A percentile compares a stretch with the other conserved stretches of the same genome.
Conservation (phyloP, 2,888 invertebrate species). For the Drosophila prostipennis region DNA sequence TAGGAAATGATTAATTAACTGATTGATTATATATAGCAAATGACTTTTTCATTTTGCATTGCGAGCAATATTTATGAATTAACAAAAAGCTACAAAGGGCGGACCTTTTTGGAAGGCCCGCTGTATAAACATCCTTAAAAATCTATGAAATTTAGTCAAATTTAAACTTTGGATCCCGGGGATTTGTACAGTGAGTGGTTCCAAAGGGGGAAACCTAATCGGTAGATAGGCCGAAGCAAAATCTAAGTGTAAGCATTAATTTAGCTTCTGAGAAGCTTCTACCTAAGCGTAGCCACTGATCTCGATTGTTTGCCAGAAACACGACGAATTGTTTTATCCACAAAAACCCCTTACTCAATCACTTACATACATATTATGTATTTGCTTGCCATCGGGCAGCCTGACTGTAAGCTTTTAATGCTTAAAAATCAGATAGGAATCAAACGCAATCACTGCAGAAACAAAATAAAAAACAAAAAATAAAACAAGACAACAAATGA, state of each 20-base stretch:
- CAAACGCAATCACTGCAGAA: conserved; percentile 52
- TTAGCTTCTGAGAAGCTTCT: conserved; percentile 65
- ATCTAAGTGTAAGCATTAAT: conserved; percentile 48
- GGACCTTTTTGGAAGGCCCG: not conserved
- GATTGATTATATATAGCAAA: conserved; percentile 36
- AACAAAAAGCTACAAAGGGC: conserved; percentile 19
- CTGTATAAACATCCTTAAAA: not conserved
- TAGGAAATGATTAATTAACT: conserved; percentile 36
- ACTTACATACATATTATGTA: conserved; percentile 42
- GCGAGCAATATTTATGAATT: conserved; percentile 44
- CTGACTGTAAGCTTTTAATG: conserved; percentile 64
- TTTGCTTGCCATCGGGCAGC: conserved; percentile 49
- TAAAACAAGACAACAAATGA: conserved; percentile 23
- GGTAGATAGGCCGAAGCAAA: conserved; percentile 31
- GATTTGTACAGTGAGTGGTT: conserved; percentile 12
- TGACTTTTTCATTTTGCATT: conserved; percentile 45
- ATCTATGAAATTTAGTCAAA: not conserved
- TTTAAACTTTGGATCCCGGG: not conserved
- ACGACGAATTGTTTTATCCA: conserved; percentile 28
- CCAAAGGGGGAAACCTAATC: conserved; percentile 1
- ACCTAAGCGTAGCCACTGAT: conserved; percentile 51
- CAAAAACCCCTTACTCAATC: conserved; percentile 29
- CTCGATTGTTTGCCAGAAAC: conserved; percentile 38
- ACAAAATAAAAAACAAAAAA: conserved; percentile 23
- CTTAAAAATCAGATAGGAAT: conserved; percentile 56